Percentiles rank a stretch among this genome's conserved stretches.
Conservation (phyloP, 2,888 invertebrate species). For the Melanchra persicariae region DNA sequence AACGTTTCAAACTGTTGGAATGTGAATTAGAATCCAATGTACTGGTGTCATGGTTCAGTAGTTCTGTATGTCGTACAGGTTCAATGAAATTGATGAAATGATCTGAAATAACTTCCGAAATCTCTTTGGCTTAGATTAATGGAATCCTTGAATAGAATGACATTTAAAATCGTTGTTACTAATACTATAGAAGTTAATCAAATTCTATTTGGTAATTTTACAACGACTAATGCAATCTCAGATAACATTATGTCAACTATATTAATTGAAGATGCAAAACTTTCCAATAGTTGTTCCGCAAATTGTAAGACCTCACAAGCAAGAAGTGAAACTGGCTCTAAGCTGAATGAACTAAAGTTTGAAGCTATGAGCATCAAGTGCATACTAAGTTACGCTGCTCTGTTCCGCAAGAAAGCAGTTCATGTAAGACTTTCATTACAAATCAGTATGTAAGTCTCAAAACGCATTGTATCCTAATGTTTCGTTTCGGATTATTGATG, state of each 20-base stretch:
- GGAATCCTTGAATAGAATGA: not conserved
- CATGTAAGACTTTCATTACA: constrained; percentile 21
- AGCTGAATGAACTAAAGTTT: constrained; percentile 14
- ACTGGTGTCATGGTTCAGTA: constrained; percentile 9
- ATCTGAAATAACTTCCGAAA: constrained; percentile 11
- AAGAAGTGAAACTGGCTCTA: constrained; percentile 5
- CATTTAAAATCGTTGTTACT: not conserved
- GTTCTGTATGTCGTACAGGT: not conserved
- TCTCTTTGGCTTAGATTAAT: constrained; percentile 7
- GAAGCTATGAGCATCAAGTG: constrained; percentile 14
- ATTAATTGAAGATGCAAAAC: not conserved
- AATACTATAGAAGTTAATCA: not conserved
- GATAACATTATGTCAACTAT: not conserved
- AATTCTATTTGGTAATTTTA: not conserved
- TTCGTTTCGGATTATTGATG: not conserved
- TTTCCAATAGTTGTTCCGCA: not conserved
- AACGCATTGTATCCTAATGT: constrained; percentile 3
- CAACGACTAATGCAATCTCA: not conserved
- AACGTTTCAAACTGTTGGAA: constrained; percentile 59
- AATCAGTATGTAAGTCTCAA: constrained; percentile 17
- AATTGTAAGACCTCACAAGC: not conserved
- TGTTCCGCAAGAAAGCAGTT: constrained; percentile 11
- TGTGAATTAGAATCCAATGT: constrained; percentile 59
- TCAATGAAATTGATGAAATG: not conserved
- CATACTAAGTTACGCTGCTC: constrained; percentile 30